phyloP scores from a whole-genome alignment of 2,113 vertebrate genomes.

The Daubentonia madagascariensis region DNA sequence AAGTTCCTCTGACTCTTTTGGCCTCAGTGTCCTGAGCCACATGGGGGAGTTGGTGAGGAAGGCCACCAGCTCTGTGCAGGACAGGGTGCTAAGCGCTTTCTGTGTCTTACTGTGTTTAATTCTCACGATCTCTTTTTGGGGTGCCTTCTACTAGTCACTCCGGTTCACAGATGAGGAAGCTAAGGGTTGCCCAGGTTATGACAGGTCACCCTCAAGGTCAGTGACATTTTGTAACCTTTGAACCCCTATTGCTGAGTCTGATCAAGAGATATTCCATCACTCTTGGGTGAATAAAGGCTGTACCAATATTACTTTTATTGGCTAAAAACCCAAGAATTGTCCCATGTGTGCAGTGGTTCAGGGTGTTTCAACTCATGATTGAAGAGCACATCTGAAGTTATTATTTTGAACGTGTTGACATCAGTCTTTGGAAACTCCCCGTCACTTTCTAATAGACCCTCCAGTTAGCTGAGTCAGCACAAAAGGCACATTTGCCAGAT shows the following conservation, averaged over 20 bases:
- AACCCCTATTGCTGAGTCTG: neutral
- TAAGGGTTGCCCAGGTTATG: neutral
- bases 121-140: neutral
- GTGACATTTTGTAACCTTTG: neutral
- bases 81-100: neutral
- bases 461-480: constrained; percentile 54
- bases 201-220: neutral
- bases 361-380: constrained; percentile 32
- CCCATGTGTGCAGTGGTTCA: neutral
- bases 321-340: neutral
- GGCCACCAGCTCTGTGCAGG: neutral
- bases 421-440: neutral
- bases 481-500: constrained; percentile 56
- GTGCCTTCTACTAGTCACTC: neutral
- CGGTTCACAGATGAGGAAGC: neutral
- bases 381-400: neutral
- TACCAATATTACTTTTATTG: too few species aligned
- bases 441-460: constrained; percentile 44
- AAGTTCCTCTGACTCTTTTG: neutral
- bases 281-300: neutral
- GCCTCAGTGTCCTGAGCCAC: neutral
- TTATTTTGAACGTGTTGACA: constrained; percentile 32
- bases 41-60: neutral
- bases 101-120: neutral
- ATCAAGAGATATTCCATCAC: neutral